phyloP scores from a whole-genome alignment of 2,113 vertebrate species.

The Lepidothrix coronata region DNA sequence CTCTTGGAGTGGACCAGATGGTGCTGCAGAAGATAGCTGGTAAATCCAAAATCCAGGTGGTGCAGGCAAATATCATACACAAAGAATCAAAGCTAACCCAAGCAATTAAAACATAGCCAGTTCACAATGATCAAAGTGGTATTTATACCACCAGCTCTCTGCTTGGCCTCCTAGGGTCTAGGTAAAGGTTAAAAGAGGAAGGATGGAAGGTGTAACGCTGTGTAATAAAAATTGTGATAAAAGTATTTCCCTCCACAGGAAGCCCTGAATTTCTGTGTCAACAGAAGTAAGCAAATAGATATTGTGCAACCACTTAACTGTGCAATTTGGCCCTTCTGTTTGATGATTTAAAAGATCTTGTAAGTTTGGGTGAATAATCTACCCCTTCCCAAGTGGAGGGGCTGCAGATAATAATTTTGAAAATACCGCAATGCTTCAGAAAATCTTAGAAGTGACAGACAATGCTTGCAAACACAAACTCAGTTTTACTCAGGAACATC shows the following conservation, averaged over 20 bases:
- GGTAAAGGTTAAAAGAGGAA: background rate
- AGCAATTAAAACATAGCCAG: background rate
- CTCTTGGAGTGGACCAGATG: background rate
- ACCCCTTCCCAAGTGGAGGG: background rate
- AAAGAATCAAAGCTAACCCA: background rate
- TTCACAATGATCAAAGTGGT: background rate
- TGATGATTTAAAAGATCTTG: background rate
- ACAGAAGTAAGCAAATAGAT: background rate
- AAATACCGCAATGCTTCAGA: background rate
- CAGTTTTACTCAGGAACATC: background rate
- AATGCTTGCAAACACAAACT: background rate
- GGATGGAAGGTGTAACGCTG: background rate
- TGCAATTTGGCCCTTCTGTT: background rate
- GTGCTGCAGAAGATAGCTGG: background rate
- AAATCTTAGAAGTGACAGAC: background rate
- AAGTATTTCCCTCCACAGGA: background rate
- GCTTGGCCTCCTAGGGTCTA: background rate
- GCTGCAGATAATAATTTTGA: background rate
- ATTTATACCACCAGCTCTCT: background rate
- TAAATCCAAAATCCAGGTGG: background rate
- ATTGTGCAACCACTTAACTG: background rate
- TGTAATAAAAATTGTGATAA: background rate
- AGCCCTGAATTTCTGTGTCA: slow-evolving; percentile 9
- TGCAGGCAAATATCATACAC: background rate
- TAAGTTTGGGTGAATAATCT: background rate